phyloP scores from a whole-genome alignment of 2,888 invertebrate species.

The Opisthograptis luteolata region DNA sequence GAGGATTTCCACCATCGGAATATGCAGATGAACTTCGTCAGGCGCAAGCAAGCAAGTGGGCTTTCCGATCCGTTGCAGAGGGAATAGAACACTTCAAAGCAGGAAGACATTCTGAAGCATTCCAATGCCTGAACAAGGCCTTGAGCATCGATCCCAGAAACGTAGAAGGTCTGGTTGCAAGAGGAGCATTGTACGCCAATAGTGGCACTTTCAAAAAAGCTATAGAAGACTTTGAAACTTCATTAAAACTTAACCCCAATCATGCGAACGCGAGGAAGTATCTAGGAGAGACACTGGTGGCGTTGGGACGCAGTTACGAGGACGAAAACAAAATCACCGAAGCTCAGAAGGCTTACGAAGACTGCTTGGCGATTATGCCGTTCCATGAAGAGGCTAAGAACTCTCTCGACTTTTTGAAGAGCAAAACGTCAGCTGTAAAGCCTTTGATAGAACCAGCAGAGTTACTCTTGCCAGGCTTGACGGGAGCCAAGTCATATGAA shows the following conservation, averaged over 20 bases:
- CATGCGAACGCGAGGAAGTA: conserved; percentile 98
- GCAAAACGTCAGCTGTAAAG: conserved; percentile 84
- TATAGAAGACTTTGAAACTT: conserved; percentile 97
- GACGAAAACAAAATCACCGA: conserved; percentile 94
- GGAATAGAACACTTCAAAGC: conserved; percentile 97
- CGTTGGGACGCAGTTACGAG: conserved; percentile 94
- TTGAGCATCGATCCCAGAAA: conserved; percentile 95
- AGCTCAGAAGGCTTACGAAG: conserved; percentile 93
- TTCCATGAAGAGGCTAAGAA: conserved; percentile 95
- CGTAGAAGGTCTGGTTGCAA: conserved; percentile 95
- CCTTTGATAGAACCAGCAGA: conserved; percentile 87
- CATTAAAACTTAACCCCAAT: conserved; percentile 93
- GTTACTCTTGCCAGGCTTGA: conserved; percentile 84
- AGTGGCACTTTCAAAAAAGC: conserved; percentile 97
- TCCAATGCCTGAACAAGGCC: conserved; percentile 97
- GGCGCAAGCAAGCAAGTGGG: conserved; percentile 96
- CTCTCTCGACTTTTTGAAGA: conserved; percentile 91
- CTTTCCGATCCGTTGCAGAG: conserved; percentile 96
- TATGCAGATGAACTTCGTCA: conserved; percentile 93
- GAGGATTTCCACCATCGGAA: conserved; percentile 91
- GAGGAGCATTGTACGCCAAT: conserved; percentile 96
- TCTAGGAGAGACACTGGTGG: conserved; percentile 96
- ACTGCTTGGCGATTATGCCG: conserved; percentile 92
- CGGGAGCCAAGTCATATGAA: conserved; percentile 83
- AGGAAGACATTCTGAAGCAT: conserved; percentile 96